Conservation (phyloP, 1,140 invertebrate genomes). For the Asbolus verrucosus region DNA sequence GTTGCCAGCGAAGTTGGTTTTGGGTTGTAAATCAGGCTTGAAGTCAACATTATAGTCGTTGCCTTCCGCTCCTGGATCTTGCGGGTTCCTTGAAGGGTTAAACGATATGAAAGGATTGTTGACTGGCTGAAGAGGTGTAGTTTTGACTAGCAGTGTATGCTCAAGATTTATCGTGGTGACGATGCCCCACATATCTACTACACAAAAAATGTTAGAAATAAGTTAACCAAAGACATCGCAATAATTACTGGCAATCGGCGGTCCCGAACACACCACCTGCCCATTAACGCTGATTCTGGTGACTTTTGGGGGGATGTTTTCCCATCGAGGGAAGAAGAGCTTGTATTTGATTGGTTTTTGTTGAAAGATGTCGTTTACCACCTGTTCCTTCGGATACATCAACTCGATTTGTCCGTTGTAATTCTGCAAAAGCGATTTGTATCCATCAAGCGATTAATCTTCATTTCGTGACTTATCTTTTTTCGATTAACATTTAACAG, state of each 20-base stretch:
- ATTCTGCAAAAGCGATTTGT: conserved; percentile 53
- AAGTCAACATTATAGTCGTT: no score
- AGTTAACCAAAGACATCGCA: no score
- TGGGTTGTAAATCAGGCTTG: background rate
- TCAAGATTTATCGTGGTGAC: background rate
- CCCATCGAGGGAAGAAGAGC: conserved; percentile 59
- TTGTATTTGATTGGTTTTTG: conserved; percentile 58
- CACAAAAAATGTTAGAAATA: no score
- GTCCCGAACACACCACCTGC: conserved; percentile 58
- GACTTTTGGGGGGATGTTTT: conserved; percentile 57
- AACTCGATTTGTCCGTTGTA: conserved; percentile 60
- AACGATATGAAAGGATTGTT: background rate
- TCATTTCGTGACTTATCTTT: no score
- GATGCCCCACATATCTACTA: no score
- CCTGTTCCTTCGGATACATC: conserved; percentile 49
- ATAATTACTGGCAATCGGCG: no score
- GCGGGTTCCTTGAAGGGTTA: no score
- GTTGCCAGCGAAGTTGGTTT: background rate
- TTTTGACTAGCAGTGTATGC: background rate
- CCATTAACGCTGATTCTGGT: conserved; percentile 62
- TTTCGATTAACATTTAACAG: conserved; percentile 23
- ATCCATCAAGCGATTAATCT: no score
- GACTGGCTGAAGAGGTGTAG: background rate
- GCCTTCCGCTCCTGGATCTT: no score
- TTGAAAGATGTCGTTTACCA: conserved; percentile 55